Conservation (phyloP, 2,888 invertebrate genomes). For the Ctena decussata region DNA sequence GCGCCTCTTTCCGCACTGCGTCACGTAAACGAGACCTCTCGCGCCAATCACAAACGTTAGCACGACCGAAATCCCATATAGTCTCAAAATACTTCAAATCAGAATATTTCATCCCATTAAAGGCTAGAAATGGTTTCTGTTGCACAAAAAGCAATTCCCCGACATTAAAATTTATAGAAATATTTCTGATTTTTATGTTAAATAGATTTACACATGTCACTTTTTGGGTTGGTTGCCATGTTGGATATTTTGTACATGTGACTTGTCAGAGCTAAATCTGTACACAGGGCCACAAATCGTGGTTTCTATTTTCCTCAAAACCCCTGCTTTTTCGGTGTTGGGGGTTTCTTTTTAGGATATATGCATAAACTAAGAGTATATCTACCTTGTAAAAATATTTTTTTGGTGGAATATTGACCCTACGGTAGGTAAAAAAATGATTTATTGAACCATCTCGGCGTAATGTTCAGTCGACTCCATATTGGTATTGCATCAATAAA, state of each 20-base stretch:
- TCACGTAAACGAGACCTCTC: conserved; percentile 51
- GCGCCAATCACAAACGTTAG: conserved; percentile 58
- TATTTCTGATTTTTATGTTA: background rate
- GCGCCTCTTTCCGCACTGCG: conserved; percentile 60
- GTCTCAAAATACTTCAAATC: background rate
- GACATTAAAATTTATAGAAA: no score
- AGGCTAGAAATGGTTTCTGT: no score
- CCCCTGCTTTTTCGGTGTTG: conserved; percentile 55
- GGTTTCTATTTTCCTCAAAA: conserved; percentile 47
- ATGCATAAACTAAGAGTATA: conserved; percentile 38
- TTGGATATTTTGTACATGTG: conserved; percentile 81
- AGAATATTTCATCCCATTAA: no score
- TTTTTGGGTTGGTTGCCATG: conserved; percentile 80
- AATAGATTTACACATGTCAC: conserved; percentile 12
- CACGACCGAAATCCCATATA: background rate
- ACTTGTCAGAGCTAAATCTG: conserved; percentile 74
- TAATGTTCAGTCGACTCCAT: conserved; percentile 50
- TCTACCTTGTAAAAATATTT: conserved; percentile 19
- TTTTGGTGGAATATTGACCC: conserved; percentile 41
- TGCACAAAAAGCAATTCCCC: no score
- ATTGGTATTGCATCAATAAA: conserved; percentile 66
- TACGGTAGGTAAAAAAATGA: conserved; percentile 56
- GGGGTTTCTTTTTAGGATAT: conserved; percentile 53
- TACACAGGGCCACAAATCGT: conserved; percentile 68
- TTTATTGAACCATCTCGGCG: background rate